phyloP scores from a whole-genome alignment of 1,140 invertebrate species.

The Acromyrmex charruanus region DNA sequence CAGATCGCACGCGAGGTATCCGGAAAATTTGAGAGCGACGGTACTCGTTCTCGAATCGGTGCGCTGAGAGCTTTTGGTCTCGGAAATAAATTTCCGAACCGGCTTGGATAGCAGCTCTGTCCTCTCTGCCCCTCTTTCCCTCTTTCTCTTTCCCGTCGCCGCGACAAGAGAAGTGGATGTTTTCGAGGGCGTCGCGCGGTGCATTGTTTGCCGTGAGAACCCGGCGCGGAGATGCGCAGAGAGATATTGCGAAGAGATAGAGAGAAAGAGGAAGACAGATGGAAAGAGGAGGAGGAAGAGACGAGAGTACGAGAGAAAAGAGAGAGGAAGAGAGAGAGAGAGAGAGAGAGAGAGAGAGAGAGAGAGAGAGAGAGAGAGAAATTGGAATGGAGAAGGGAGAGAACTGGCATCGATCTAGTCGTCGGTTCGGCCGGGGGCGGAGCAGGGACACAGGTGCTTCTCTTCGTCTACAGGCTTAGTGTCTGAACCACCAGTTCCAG shows the following conservation, averaged over 20 bases:
- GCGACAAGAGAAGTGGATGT: slow-evolving; percentile 81
- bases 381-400: slow-evolving; percentile 70
- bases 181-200: slow-evolving; percentile 80
- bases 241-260: slow-evolving; percentile 78
- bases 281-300: slow-evolving; percentile 55
- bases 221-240: slow-evolving; percentile 75
- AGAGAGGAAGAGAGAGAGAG: slow-evolving; percentile 41
- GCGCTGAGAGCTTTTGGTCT: slow-evolving; percentile 75
- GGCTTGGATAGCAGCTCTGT: slow-evolving; percentile 66
- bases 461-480: slow-evolving; percentile 81
- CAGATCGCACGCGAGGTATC: slow-evolving; percentile 43
- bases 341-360: slow-evolving; percentile 40
- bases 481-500: slow-evolving; percentile 78
- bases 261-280: slow-evolving; percentile 66
- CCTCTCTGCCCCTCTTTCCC: slow-evolving; percentile 57
- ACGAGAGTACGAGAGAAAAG: slow-evolving; percentile 46
- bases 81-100: slow-evolving; percentile 78
- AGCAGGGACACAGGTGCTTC: slow-evolving; percentile 83
- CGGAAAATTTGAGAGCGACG: slow-evolving; percentile 69
- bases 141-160: slow-evolving; percentile 63
- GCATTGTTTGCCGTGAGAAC: slow-evolving; percentile 82
- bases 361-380: slow-evolving; percentile 50
- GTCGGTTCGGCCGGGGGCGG: slow-evolving; percentile 78
- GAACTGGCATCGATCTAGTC: slow-evolving; percentile 81
- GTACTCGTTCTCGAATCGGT: slow-evolving; percentile 63